These are phyloP conservation scores for Tinea pellionella DNA, from an alignment of 2,888 invertebrate genomes.

Conservation along the genomic window DNA sequence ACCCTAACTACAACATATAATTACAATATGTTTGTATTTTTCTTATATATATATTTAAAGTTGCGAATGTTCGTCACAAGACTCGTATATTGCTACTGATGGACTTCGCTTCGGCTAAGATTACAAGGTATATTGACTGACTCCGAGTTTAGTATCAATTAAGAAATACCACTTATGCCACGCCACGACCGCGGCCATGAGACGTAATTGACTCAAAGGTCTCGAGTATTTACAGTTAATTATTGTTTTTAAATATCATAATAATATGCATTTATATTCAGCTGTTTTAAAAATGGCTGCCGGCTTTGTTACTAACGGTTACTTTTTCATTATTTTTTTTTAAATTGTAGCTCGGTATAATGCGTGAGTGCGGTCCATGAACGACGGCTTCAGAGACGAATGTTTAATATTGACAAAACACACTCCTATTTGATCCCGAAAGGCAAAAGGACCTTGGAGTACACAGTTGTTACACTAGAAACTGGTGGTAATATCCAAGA, in stretches of 20 bases:
- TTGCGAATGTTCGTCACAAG: slow-evolving; percentile 22
- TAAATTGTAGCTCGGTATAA: too few relatives aligned
- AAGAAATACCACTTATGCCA: slow-evolving; percentile 9
- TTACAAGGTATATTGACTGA: slow-evolving; percentile 11
- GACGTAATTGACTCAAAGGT: neutral
- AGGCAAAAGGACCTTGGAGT: too few relatives aligned
- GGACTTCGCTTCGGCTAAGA: slow-evolving; percentile 14
- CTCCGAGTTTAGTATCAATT: slow-evolving; percentile 15
- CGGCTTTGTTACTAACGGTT: neutral
- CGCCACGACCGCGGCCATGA: too few relatives aligned
- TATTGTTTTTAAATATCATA: slow-evolving; percentile 2
- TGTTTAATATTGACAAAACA: too few relatives aligned
- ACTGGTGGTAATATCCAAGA: too few relatives aligned
- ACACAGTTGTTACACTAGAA: too few relatives aligned
- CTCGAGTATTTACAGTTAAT: neutral
- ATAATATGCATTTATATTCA: neutral
- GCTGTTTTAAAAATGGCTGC: neutral
- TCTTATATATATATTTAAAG: slow-evolving; percentile 27
- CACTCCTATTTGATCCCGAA: too few relatives aligned
- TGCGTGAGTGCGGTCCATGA: too few relatives aligned
- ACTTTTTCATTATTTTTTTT: neutral
- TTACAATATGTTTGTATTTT: neutral
- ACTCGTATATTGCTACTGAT: slow-evolving; percentile 17
- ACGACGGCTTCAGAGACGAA: too few relatives aligned
- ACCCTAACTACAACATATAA: neutral